These are phyloP conservation scores for Caenorhabditis remanei DNA, from an alignment of 1,140 invertebrate species.

Conservation along the genomic window DNA sequence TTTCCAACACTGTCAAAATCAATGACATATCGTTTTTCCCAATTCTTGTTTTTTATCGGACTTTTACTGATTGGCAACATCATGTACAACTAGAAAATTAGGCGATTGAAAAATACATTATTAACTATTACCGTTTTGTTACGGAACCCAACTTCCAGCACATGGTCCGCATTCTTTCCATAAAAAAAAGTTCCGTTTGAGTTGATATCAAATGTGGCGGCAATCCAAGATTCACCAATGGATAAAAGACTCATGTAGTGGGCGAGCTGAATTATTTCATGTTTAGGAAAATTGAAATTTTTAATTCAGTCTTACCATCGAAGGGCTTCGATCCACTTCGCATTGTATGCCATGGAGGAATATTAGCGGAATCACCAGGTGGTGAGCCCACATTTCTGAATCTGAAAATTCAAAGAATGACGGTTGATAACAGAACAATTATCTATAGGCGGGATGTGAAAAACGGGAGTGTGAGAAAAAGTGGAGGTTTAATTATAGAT, in stretches of 20 bases:
- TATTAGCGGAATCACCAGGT: not conserved
- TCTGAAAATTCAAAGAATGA: not conserved
- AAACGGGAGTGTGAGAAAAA: not conserved
- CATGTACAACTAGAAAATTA: not conserved
- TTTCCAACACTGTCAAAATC: conserved; percentile 31
- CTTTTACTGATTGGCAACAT: not conserved
- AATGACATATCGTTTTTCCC: conserved; percentile 11
- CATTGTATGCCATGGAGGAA: not conserved
- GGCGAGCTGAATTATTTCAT: not conserved
- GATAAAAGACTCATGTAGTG: conserved; percentile 36
- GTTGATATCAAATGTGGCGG: not conserved
- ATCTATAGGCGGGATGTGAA: not conserved
- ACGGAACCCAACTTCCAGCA: not conserved
- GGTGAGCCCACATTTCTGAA: conserved; percentile 25
- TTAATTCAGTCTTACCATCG: not conserved
- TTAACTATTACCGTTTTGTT: conserved; percentile 15
- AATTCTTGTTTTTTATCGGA: not conserved
- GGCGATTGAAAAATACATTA: not conserved
- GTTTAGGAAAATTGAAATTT: not conserved
- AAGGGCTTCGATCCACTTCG: not conserved
- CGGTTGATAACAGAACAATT: not conserved
- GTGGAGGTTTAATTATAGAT: not conserved
- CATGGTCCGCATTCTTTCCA: not conserved
- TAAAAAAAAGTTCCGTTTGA: conserved; percentile 27
- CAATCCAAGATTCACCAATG: conserved; percentile 34